Evolutionary conservation across 2,797 vertebrate genomes (phyloP).

Genomic region (Furcifer pardalis): DNA sequence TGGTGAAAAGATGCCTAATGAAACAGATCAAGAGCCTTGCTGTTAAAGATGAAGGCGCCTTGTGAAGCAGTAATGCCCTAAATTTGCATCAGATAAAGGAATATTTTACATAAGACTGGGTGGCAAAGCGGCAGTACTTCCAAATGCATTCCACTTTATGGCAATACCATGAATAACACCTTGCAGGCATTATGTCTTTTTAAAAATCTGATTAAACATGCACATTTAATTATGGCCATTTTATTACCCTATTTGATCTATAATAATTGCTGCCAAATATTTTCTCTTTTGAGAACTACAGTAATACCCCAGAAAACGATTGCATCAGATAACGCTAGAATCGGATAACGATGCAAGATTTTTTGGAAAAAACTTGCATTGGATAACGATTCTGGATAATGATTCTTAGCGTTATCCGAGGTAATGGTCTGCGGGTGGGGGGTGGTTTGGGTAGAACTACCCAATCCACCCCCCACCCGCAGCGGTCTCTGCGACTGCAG

Average conservation of each 20-base stretch:
- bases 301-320: too few species aligned
- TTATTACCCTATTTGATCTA: neutral
- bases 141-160: neutral
- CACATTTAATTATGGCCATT: neutral
- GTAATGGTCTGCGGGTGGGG: too few species aligned
- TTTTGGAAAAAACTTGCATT: too few species aligned
- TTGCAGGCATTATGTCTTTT: neutral
- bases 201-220: neutral
- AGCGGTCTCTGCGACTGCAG: too few species aligned
- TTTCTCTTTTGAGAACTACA: neutral
- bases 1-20: constrained; percentile 19
- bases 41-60: constrained; percentile 30
- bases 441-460: too few species aligned
- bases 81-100: constrained; percentile 1
- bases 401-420: too few species aligned
- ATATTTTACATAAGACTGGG: neutral
- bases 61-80: constrained; percentile 13
- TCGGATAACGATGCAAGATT: too few species aligned
- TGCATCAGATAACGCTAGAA: too few species aligned
- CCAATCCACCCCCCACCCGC: too few species aligned
- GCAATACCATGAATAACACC: neutral
- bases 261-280: neutral
- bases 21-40: constrained; percentile 32
- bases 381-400: too few species aligned
- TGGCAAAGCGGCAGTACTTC: constrained; percentile 9